Percentiles rank a stretch among this genome's conserved stretches.
These are phyloP conservation scores for Ageneiosus marmoratus DNA, from an alignment of 2,113 vertebrate species.

Conservation along the genomic window DNA sequence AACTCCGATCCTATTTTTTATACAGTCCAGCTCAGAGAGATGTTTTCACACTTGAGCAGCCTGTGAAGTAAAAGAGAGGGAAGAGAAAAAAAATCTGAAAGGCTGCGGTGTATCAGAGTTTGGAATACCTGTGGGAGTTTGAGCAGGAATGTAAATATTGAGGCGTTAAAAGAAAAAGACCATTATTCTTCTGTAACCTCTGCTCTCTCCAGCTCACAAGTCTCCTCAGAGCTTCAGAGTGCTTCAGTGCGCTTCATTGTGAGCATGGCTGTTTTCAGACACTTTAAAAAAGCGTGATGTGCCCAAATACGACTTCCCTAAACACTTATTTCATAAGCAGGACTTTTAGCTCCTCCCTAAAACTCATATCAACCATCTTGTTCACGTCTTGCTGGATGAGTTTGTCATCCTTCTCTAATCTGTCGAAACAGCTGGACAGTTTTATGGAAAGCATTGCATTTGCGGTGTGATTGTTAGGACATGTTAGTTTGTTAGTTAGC, in stretches of 20 bases:
- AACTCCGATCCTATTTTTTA: background rate
- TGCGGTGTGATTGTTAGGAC: too few relatives aligned
- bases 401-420: background rate
- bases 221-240: constrained; percentile 29
- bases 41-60: background rate
- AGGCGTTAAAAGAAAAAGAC: constrained; percentile 40
- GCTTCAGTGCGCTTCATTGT: background rate
- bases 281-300: background rate
- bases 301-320: too few relatives aligned
- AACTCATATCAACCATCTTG: background rate
- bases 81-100: background rate
- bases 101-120: constrained; percentile 23
- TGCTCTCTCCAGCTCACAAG: background rate
- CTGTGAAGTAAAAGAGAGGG: background rate
- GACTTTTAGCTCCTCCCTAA: background rate
- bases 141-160: constrained; percentile 43
- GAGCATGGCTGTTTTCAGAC: background rate
- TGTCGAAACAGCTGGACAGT: background rate
- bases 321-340: too few relatives aligned
- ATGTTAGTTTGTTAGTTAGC: background rate
- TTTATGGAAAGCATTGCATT: background rate
- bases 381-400: background rate
- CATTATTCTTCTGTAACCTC: constrained; percentile 24
- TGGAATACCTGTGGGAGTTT: constrained; percentile 39
- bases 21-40: background rate